phyloP scores from a whole-genome alignment of 35 echinoderm and acorn worm genomes.

The Nesometra sesokonis region DNA sequence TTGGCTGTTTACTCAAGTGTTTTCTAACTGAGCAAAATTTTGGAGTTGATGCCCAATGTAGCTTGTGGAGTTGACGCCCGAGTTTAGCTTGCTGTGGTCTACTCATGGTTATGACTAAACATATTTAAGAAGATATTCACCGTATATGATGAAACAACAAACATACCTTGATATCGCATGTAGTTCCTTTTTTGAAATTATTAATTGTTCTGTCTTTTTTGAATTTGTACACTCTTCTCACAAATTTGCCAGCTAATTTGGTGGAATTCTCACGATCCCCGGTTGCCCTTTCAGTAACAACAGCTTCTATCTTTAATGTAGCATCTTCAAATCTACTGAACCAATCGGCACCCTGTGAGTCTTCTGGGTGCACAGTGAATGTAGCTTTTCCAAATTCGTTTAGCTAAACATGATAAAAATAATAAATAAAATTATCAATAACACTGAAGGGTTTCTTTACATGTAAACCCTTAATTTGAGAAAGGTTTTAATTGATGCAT shows the following conservation, averaged over 20 bases:
- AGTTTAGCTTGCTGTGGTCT: no score
- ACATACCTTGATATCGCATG: background rate
- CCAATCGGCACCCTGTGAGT: background rate
- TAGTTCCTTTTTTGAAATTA: background rate
- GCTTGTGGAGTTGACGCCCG: no score
- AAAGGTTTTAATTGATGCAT: no score
- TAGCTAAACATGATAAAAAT: background rate
- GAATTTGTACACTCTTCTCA: background rate
- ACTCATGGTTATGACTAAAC: no score
- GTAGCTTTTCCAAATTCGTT: background rate
- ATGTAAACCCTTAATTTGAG: no score
- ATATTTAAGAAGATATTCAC: no score
- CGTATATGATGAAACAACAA: no score
- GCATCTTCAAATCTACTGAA: background rate
- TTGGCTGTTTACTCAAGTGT: no score
- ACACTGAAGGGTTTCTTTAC: no score
- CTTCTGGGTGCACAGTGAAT: background rate
- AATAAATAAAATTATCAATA: no score
- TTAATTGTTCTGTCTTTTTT: background rate
- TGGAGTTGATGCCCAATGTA: no score
- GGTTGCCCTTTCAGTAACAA: background rate
- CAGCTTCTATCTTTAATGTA: background rate
- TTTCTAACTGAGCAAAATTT: no score
- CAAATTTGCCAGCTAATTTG: background rate
- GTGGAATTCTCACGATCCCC: background rate